Percentiles rank a stretch among this genome's conserved stretches.
These are phyloP conservation scores for Gadus chalcogrammus DNA, from an alignment of 2,113 vertebrate genomes.

Conservation along the genomic window DNA sequence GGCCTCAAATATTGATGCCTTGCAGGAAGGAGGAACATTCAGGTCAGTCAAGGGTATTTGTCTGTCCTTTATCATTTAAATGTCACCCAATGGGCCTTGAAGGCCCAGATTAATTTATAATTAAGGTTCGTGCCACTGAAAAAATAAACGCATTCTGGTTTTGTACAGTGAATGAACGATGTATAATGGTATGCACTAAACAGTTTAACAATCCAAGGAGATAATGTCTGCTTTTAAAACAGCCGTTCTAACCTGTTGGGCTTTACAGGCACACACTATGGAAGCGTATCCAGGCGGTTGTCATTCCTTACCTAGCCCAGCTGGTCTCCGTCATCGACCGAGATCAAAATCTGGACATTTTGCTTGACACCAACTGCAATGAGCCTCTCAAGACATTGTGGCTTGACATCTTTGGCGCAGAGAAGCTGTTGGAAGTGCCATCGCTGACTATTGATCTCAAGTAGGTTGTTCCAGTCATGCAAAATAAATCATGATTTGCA, in stretches of 20 bases:
- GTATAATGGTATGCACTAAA: no score
- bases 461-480: slow-evolving; percentile 59
- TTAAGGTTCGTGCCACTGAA: no score
- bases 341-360: slow-evolving; percentile 84
- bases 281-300: slow-evolving; percentile 83
- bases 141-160: no score
- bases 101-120: no score
- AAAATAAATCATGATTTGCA: not conserved
- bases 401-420: slow-evolving; percentile 85
- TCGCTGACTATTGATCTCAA: slow-evolving; percentile 45
- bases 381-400: slow-evolving; percentile 78
- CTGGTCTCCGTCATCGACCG: slow-evolving; percentile 83
- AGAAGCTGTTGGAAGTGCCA: slow-evolving; percentile 79
- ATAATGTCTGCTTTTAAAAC: not conserved
- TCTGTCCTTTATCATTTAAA: not conserved
- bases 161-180: no score
- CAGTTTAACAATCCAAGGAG: no score
- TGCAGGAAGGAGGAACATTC: slow-evolving; percentile 97
- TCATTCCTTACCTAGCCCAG: slow-evolving; percentile 84
- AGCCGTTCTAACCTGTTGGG: not conserved
- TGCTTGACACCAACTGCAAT: slow-evolving; percentile 59
- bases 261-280: slow-evolving; percentile 83
- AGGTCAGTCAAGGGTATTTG: slow-evolving; percentile 69
- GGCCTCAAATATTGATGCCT: slow-evolving; percentile 83
- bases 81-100: no score